Conservation (phyloP, 1,140 invertebrate species). For the Steinernema feltiae region DNA sequence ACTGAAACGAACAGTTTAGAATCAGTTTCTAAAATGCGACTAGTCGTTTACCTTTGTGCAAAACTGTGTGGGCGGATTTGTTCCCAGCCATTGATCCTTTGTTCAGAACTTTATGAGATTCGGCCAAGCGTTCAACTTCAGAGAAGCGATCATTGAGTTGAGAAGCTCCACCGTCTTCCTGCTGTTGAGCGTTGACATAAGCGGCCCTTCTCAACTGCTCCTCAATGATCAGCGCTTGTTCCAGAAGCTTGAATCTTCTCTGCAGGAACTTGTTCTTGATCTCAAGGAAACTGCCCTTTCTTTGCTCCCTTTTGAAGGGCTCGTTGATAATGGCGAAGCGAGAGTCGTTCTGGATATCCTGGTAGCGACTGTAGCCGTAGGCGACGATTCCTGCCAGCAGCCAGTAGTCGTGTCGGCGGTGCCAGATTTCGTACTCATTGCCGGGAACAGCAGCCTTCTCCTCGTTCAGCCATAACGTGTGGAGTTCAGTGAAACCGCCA, state of each 20-base stretch:
- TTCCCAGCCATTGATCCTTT: constrained; percentile 83
- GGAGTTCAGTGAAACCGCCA: constrained; percentile 97
- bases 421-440: constrained; percentile 94
- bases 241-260: constrained; percentile 89
- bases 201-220: constrained; percentile 93
- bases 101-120: constrained; percentile 88
- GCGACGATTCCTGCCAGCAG: constrained; percentile 94
- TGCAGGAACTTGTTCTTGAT: constrained; percentile 99
- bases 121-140: constrained; percentile 81
- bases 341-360: constrained; percentile 89
- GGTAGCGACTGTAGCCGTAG: constrained; percentile 95
- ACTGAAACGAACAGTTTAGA: too few relatives aligned
- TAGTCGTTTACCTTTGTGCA: too few relatives aligned
- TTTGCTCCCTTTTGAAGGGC: constrained; percentile 97
- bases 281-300: constrained; percentile 95
- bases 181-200: constrained; percentile 82
- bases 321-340: constrained; percentile 97
- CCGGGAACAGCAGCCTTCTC: constrained; percentile 84
- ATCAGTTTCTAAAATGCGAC: too few relatives aligned
- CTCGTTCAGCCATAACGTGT: constrained; percentile 96
- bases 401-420: constrained; percentile 97
- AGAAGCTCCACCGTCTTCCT: constrained; percentile 66
- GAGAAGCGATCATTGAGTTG: constrained; percentile 74
- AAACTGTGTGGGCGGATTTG: constrained; percentile 93
- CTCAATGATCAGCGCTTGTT: constrained; percentile 96